Base-by-base conservation (phyloP, 1,140 invertebrate genomes). In the Melanaphis sacchari region DNA sequence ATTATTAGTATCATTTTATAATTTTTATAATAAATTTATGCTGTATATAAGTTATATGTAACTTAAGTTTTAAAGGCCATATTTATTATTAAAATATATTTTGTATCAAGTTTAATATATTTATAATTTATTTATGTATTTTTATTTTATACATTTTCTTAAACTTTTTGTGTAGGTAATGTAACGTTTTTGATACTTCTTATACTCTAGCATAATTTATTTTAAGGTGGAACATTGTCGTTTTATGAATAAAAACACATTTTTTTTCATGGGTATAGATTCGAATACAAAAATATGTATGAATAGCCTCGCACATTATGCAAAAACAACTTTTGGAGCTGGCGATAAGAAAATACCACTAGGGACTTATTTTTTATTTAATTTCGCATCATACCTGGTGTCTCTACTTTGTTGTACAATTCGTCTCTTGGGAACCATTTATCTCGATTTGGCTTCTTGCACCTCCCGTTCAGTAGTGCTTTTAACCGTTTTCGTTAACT, bases 301-400 rank as follows among this genome's bases (percentile, higher is more conserved):
- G n/a, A 49, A 92, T 52, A 52, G 22, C 8, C 15, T 46, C 9
- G 43, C 81, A 82, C 43, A 49, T 84, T 82, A 38, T 84, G 36
- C 76, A 84, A n/a, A 49, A 52, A 93, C 81, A 38, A 93, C 36
- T 93, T 93, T 52, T 21, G 8, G 18, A 91, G 36, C 43, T 82
- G 26, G 46, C 36, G 66, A 84, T 93, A 84, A 92, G 91, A 52
- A 84, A 49, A 38, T 46, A 84, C 36, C 46, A 85, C 81, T 36
- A n/a, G 81, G 91, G 81, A 84, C 76, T 84, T 93, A 84, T 84
- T 93, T 93, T 93, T 93, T 93, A 93, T 93, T 93, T 84, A 93
- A 93, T 93, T 93, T 82, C 43, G 46, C 81, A 93, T 93, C 91
- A 93, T 93, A 82, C 46, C 43, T 85, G 66, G 81, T 85, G 91